Conservation (phyloP, 2,797 vertebrate genomes). For the Malurus leucopterus region DNA sequence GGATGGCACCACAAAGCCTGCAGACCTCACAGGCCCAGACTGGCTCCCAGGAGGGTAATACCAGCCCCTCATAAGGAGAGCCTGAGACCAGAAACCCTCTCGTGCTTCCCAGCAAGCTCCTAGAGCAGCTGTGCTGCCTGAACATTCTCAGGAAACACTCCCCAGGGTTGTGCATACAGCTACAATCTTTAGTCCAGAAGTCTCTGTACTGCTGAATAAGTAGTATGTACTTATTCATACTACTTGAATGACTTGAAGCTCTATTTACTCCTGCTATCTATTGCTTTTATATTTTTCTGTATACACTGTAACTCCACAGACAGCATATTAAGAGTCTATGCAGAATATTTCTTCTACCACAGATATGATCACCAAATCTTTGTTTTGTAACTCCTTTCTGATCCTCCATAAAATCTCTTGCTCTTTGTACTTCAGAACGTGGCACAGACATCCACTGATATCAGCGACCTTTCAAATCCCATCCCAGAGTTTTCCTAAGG, state of each 20-base stretch:
- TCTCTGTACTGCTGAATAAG: neutral
- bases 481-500: neutral
- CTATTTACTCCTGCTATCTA: neutral
- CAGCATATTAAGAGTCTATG: neutral
- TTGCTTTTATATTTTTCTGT: neutral
- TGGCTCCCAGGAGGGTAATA: neutral
- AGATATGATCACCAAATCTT: neutral
- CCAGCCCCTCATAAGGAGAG: neutral
- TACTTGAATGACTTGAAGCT: neutral
- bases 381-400: neutral
- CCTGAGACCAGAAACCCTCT: neutral
- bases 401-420: neutral
- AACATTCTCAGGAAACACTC: neutral
- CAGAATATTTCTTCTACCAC: neutral
- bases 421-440: neutral
- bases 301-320: neutral
- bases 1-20: neutral
- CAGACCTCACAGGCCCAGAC: neutral
- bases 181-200: neutral
- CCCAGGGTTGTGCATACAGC: neutral
- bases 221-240: too few relatives aligned
- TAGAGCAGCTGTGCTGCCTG: fast-evolving
- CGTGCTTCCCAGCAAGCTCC: neutral
- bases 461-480: neutral
- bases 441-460: neutral